Percentiles rank a stretch among this genome's conserved stretches.
These are phyloP conservation scores for Perccottus glenii DNA, from an alignment of 2,113 vertebrate genomes.

Conservation along the genomic window DNA sequence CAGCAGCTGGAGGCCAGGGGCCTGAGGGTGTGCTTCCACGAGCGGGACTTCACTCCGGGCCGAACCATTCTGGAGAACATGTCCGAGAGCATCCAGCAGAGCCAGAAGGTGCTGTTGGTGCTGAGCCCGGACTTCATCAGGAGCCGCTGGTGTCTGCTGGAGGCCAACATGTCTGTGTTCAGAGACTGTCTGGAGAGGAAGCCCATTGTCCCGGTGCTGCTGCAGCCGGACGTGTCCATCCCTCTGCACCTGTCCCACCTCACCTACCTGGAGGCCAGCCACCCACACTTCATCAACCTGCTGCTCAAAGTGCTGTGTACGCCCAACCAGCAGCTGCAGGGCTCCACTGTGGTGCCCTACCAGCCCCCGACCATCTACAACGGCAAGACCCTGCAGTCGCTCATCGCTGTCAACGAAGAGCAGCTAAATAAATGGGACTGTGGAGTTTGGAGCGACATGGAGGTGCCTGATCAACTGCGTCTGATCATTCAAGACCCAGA, in stretches of 20 bases:
- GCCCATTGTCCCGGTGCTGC: slow-evolving; percentile 62
- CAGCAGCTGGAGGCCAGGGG: slow-evolving; percentile 46
- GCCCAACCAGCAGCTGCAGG: slow-evolving; percentile 32
- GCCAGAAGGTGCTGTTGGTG: slow-evolving; percentile 73
- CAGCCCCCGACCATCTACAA: slow-evolving; percentile 59
- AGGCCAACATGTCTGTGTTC: slow-evolving; percentile 72
- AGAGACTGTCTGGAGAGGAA: slow-evolving; percentile 68
- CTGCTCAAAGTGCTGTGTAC: slow-evolving; percentile 58
- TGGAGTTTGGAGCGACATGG: slow-evolving; percentile 62
- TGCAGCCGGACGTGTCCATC: slow-evolving; percentile 56
- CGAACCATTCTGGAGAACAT: slow-evolving; percentile 71
- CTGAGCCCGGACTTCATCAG: slow-evolving; percentile 71
- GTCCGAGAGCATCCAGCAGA: slow-evolving; percentile 69
- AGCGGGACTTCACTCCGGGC: slow-evolving; percentile 68
- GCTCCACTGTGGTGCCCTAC: slow-evolving; percentile 51
- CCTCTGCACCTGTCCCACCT: slow-evolving; percentile 72
- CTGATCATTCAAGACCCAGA: slow-evolving; percentile 54
- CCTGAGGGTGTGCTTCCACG: slow-evolving; percentile 61
- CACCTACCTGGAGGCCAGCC: slow-evolving; percentile 65
- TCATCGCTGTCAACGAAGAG: slow-evolving; percentile 57
- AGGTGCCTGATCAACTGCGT: slow-evolving; percentile 59
- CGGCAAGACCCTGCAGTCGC: slow-evolving; percentile 62
- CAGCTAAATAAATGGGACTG: slow-evolving; percentile 46
- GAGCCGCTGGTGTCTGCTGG: slow-evolving; percentile 73
- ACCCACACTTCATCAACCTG: slow-evolving; percentile 52